Base-by-base conservation (phyloP, 2,888 invertebrate genomes). In the Oxystoma pomonae region DNA sequence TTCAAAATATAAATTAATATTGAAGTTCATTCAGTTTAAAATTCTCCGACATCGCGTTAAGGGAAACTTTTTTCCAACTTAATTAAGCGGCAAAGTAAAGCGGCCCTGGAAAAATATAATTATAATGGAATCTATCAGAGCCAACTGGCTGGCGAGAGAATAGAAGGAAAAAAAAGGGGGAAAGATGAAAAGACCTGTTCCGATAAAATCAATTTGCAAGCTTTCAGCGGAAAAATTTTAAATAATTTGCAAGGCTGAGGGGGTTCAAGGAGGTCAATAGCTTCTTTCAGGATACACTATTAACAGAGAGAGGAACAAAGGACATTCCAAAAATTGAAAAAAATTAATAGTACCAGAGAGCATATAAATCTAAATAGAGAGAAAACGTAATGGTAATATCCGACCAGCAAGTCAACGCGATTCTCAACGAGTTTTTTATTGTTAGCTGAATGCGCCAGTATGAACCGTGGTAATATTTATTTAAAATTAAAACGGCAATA, bases 61-160 rank as follows among this genome's bases (percentile, higher is more conserved):
- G 35, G 35, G 35, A 3, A 35, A 35, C 35, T 35, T 35, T 35
- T n/a, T 35, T 35, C 35, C 55, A 17, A 53, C 55, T 53, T 19
- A 53, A 53, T 53, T 53, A 53, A 53, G 55, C 55, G 17, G 55
- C 35, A 35, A 35, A 35, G 55, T 19, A 18, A 53, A 7, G 55
- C 55, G 55, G 55, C 55, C 55, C 55, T 19, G 55, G 55, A 53
- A 53, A 53, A 53, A 53, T 53, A 16, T 53, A 53, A 53, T 53
- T 53, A 53, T 53, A 53, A 53, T 53, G 20, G 20, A 53, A 53
- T 53, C 55, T 19, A 18, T 17, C 55, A 18, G 55, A 18, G 20
- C 17, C 55, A 18, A 18, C 55, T 53, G 55, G 20, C 5, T 18
- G 35, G 35, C 35, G 35, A 35, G 35, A 35, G 35, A 35, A 35